Percentiles rank a stretch among this genome's conserved stretches.
phyloP scores from a whole-genome alignment of 2,888 invertebrate genomes.

The Mechanitis messenoides region DNA sequence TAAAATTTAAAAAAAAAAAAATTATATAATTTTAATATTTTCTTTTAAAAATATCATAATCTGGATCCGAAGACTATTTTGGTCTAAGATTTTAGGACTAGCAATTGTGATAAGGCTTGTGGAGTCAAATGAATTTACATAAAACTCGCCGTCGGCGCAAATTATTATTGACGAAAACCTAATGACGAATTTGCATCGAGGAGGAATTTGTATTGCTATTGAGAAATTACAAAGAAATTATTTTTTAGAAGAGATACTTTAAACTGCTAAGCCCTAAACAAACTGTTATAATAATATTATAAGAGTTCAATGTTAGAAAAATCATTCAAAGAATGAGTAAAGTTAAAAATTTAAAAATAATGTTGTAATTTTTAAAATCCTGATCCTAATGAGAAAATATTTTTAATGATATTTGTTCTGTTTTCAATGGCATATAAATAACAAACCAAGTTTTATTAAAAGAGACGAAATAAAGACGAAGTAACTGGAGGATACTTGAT shows the following conservation, averaged over 20 bases:
- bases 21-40: too few species aligned
- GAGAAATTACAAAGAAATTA: not conserved
- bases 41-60: too few species aligned
- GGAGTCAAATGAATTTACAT: slow-evolving; percentile 42
- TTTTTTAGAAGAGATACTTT: slow-evolving; percentile 9
- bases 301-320: too few species aligned
- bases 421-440: slow-evolving; percentile 11
- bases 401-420: slow-evolving; percentile 7
- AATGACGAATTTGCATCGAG: slow-evolving; percentile 66
- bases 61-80: not conserved
- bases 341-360: too few species aligned
- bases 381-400: not conserved
- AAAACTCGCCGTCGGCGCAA: slow-evolving; percentile 53
- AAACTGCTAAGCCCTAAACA: slow-evolving; percentile 7
- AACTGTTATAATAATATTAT: too few species aligned
- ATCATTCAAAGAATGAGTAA: too few species aligned
- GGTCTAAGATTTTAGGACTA: slow-evolving; percentile 9
- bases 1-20: too few species aligned
- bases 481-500: slow-evolving; percentile 11
- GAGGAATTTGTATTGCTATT: slow-evolving; percentile 47
- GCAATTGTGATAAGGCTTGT: slow-evolving; percentile 14
- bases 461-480: slow-evolving; percentile 8
- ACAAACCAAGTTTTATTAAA: not conserved
- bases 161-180: slow-evolving; percentile 52
- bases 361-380: too few species aligned